These are phyloP conservation scores for Nephrotoma appendiculata DNA, from an alignment of 2,888 invertebrate species.

Conservation along the genomic window DNA sequence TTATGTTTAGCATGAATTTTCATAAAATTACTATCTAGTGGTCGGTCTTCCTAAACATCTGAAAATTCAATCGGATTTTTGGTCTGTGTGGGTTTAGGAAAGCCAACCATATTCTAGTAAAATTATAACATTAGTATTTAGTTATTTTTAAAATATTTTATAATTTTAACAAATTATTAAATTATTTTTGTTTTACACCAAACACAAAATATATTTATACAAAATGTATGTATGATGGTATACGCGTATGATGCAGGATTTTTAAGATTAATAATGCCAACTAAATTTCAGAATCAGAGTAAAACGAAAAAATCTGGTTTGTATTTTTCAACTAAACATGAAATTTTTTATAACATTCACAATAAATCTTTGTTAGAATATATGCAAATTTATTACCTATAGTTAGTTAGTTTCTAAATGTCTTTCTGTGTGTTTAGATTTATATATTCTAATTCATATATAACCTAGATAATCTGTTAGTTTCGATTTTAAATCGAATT, in stretches of 20 bases:
- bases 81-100: too few species aligned
- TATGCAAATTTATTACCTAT: background rate
- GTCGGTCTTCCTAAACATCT: too few species aligned
- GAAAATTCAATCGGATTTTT: too few species aligned
- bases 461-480: background rate
- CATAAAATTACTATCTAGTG: background rate
- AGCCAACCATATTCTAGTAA: background rate
- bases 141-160: background rate
- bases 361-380: background rate
- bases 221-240: background rate
- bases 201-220: background rate
- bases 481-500: background rate
- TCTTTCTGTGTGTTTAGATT: background rate
- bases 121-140: background rate
- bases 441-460: background rate
- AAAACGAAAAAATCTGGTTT: background rate
- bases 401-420: background rate
- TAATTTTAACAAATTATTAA: background rate
- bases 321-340: background rate
- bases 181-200: background rate
- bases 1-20: background rate
- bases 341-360: background rate
- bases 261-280: background rate
- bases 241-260: background rate
- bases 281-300: background rate